phyloP scores from a whole-genome alignment of 2,113 vertebrate species.

The Candoia aspera region DNA sequence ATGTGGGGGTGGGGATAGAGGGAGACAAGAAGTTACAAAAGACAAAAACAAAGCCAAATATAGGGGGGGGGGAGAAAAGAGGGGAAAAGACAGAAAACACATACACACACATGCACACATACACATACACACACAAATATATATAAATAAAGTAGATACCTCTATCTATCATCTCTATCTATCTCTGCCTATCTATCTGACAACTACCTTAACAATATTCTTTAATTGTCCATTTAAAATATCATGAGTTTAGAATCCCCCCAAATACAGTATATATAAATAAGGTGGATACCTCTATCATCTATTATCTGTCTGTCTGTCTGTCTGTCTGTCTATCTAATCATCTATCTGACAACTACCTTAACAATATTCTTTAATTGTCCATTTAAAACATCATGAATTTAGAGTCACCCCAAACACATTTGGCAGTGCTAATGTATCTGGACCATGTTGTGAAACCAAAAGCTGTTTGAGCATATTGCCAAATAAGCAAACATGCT shows the following conservation, averaged over 20 bases:
- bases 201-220: neutral
- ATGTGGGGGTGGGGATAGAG: too few species aligned
- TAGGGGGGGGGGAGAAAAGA: too few species aligned
- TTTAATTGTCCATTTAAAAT: neutral
- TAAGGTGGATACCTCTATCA: too few species aligned
- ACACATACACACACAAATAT: too few species aligned
- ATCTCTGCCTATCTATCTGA: too few species aligned
- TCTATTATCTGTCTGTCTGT: neutral
- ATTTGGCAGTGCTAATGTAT: neutral
- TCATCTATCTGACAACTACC: neutral
- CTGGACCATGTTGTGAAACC: neutral
- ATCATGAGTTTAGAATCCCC: neutral
- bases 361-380: neutral
- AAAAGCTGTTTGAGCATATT: neutral
- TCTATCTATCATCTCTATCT: neutral
- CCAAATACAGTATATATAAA: too few species aligned
- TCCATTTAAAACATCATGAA: neutral
- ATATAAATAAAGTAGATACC: too few species aligned
- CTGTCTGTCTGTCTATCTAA: too few species aligned
- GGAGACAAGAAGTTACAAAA: too few species aligned
- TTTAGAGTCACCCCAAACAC: neutral
- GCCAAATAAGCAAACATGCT: neutral
- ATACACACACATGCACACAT: too few species aligned
- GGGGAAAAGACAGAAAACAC: too few species aligned
- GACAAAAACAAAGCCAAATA: too few species aligned